phyloP scores from a whole-genome alignment of 35 echinoderm and acorn worm genomes.

The Ptychodera flava region DNA sequence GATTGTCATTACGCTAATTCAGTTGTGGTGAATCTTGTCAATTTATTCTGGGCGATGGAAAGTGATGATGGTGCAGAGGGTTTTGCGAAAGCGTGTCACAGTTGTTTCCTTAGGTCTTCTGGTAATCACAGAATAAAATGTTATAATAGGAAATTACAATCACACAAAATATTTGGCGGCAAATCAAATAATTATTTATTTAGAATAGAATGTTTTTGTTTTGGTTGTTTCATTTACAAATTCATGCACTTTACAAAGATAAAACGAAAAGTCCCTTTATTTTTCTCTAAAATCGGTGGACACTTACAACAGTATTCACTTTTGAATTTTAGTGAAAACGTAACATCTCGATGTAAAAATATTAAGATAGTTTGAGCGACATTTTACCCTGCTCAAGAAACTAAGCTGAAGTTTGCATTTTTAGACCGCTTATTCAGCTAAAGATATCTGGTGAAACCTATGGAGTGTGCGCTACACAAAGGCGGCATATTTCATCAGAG shows the following conservation, averaged over 20 bases:
- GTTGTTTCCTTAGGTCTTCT: too few species aligned
- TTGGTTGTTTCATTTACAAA: slow-evolving; percentile 2
- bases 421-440: too few species aligned
- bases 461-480: too few species aligned
- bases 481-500: neutral
- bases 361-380: neutral
- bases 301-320: neutral
- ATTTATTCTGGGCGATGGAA: too few species aligned
- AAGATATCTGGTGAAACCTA: too few species aligned
- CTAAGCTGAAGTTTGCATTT: neutral
- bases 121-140: too few species aligned
- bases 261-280: neutral
- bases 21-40: too few species aligned
- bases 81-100: too few species aligned
- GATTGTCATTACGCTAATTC: too few species aligned
- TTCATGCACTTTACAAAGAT: neutral
- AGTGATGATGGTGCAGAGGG: too few species aligned
- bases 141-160: too few species aligned
- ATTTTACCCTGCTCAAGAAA: neutral
- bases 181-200: neutral
- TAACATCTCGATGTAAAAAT: neutral
- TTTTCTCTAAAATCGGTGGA: neutral
- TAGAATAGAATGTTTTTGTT: neutral
- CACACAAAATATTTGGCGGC: too few species aligned
- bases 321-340: neutral